Evolutionary conservation across 2,797 vertebrate species (phyloP).

Genomic region (Liasis olivaceus): DNA sequence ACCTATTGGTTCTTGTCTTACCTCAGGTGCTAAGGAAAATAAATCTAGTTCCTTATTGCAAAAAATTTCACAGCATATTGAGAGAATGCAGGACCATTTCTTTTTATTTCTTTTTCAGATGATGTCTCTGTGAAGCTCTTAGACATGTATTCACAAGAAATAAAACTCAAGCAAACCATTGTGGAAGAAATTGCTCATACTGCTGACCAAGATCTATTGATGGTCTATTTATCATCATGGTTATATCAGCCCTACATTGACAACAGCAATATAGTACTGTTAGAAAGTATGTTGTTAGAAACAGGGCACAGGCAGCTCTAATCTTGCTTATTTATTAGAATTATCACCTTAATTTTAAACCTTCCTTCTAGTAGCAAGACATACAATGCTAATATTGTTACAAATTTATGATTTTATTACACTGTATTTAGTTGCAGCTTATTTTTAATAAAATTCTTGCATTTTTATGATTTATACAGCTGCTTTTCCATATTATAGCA

Average conservation of each 20-base stretch:
- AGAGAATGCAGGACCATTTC: not conserved
- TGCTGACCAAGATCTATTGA: slow-evolving; percentile 74
- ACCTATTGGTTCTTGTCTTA: not conserved
- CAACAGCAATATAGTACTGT: slow-evolving; percentile 71
- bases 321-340: not conserved
- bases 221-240: slow-evolving; percentile 91
- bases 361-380: slow-evolving; percentile 7
- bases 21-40: not conserved
- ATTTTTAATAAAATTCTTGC: not conserved
- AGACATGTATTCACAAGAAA: slow-evolving; percentile 82
- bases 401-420: slow-evolving; percentile 32
- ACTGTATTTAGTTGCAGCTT: slow-evolving; percentile 20
- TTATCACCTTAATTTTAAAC: not conserved
- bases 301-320: slow-evolving; percentile 84
- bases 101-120: slow-evolving; percentile 69
- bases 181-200: slow-evolving; percentile 85
- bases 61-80: too few relatives aligned
- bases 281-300: slow-evolving; percentile 91
- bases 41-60: not conserved
- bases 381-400: slow-evolving; percentile 27
- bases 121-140: slow-evolving; percentile 74
- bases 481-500: not conserved
- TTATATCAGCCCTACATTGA: slow-evolving; percentile 89
- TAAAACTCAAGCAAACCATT: slow-evolving; percentile 82
- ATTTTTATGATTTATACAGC: not conserved